These are phyloP conservation scores for Halichoerus grypus DNA, from an alignment of 2,113 vertebrate genomes.

Conservation along the genomic window DNA sequence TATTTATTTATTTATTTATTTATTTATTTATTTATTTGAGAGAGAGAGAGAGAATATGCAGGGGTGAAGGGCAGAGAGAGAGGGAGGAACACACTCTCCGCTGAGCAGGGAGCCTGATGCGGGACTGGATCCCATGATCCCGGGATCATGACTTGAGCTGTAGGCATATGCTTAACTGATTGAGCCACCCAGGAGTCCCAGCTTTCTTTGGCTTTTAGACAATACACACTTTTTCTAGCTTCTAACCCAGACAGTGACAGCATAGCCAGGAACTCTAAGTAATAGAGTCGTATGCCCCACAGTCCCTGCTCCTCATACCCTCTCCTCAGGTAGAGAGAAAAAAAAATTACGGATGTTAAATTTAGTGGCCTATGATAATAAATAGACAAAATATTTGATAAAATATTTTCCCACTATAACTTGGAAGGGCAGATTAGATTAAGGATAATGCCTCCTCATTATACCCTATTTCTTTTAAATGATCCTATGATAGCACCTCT, in stretches of 20 bases:
- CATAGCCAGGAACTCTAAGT: not conserved
- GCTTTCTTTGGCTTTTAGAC: not conserved
- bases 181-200: not conserved
- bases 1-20: no score
- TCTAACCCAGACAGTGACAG: not conserved
- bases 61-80: not conserved
- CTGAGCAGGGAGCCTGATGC: fast-evolving
- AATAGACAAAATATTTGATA: not conserved
- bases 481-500: not conserved
- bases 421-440: not conserved
- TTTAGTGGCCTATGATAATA: not conserved
- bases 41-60: no score
- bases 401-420: not conserved
- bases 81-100: not conserved
- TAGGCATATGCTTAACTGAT: not conserved
- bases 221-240: not conserved
- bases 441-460: not conserved
- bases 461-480: not conserved
- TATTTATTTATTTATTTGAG: no score
- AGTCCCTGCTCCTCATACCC: not conserved
- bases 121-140: not conserved
- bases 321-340: not conserved
- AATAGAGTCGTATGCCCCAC: not conserved
- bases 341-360: not conserved
- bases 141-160: not conserved